Percentiles rank a stretch among this genome's conserved stretches.
Evolutionary conservation across 2,113 vertebrate genomes (phyloP).

Genomic region (Brachyhypopomus gauderio): DNA sequence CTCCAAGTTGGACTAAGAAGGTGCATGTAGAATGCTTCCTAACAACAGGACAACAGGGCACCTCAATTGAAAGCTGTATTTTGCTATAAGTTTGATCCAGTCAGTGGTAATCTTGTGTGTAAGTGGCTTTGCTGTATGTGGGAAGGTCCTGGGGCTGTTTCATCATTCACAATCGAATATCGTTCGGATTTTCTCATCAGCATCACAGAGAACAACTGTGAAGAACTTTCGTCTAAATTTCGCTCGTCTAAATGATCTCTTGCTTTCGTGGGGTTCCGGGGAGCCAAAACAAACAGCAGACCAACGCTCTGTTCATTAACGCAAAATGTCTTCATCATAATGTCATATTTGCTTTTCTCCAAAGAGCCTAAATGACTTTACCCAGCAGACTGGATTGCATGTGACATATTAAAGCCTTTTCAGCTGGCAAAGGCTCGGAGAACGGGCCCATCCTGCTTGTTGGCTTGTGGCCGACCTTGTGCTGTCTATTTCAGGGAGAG

Average conservation of each 20-base stretch:
- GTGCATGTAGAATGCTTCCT: constrained; percentile 7
- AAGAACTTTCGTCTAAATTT: constrained; percentile 4
- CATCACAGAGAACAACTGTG: neutral
- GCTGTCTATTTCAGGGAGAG: constrained; percentile 21
- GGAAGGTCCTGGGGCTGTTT: neutral
- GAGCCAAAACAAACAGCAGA: constrained; percentile 12
- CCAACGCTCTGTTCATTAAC: constrained; percentile 38
- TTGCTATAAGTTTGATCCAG: neutral
- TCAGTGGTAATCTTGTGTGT: neutral
- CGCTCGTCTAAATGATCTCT: constrained; percentile 12
- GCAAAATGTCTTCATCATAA: constrained; percentile 40
- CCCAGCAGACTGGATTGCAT: constrained; percentile 24
- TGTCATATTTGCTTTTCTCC: constrained; percentile 42
- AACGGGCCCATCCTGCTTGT: constrained; percentile 21
- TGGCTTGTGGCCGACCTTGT: constrained; percentile 30
- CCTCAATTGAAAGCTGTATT: neutral
- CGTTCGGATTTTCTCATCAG: constrained; percentile 16
- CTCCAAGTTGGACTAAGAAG: neutral
- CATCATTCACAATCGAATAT: neutral
- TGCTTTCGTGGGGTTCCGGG: constrained; percentile 17
- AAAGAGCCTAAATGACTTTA: constrained; percentile 37
- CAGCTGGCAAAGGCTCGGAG: constrained; percentile 7
- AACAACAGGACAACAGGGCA: neutral
- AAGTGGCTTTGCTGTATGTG: neutral
- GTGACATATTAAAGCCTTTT: constrained; percentile 24